Conservation (phyloP, 2,113 vertebrate genomes). For the Oncorhynchus clarkii region DNA sequence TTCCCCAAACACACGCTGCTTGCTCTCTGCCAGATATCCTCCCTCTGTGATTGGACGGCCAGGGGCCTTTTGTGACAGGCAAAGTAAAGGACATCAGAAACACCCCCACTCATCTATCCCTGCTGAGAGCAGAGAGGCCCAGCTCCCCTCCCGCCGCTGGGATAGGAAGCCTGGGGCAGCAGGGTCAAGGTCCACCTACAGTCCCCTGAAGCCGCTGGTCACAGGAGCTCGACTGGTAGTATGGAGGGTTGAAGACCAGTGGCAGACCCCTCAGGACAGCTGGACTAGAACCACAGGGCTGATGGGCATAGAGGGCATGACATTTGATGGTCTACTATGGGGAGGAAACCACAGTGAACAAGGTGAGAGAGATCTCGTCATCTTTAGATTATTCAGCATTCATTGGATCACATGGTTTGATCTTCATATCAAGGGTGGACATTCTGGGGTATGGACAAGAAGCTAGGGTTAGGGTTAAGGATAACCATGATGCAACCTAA, state of each 20-base stretch:
- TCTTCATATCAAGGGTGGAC: no score
- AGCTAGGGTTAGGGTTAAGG: no score
- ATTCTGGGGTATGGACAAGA: no score
- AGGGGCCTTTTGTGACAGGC: slow-evolving; percentile 19
- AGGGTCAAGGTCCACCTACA: slow-evolving; percentile 29
- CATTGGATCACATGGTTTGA: no score
- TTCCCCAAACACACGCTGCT: slow-evolving; percentile 11
- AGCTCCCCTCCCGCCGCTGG: slow-evolving; percentile 16
- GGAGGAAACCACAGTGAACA: no score
- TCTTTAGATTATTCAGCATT: no score
- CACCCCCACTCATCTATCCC: slow-evolving; percentile 9
- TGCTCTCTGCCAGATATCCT: slow-evolving; percentile 4
- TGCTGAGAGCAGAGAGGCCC: slow-evolving; percentile 5
- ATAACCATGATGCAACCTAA: no score
- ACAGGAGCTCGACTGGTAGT: slow-evolving; percentile 28
- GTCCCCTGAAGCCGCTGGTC: slow-evolving; percentile 8
- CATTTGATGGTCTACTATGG: no score
- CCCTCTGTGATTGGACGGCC: slow-evolving; percentile 7
- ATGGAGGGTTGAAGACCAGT: slow-evolving; percentile 31
- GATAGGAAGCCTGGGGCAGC: slow-evolving; percentile 43
- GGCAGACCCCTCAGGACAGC: slow-evolving; percentile 17
- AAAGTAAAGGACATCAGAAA: slow-evolving; percentile 20
- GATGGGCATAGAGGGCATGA: neutral
- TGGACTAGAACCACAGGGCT: neutral
- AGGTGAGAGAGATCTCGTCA: no score